phyloP scores from a whole-genome alignment of 2,113 vertebrate genomes.

The Poeciliopsis retropinna region DNA sequence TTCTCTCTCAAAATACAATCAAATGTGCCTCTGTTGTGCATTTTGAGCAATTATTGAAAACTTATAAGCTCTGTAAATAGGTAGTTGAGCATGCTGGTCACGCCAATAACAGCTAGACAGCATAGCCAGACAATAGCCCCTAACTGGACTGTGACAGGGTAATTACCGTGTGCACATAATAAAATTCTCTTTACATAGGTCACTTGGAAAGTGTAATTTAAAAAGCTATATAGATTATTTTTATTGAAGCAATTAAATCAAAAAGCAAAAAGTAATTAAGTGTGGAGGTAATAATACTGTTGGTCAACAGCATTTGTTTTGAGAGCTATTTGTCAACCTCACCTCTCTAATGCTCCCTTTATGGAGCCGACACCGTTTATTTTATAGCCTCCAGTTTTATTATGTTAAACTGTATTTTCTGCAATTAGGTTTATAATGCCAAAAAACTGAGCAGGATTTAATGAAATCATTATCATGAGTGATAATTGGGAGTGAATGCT shows the following conservation, averaged over 20 bases:
- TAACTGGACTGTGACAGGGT: slow-evolving; percentile 97
- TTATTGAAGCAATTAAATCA: slow-evolving; percentile 99
- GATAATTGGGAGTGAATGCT: slow-evolving; percentile 80
- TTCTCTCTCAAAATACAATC: slow-evolving; percentile 87
- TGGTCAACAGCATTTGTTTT: slow-evolving; percentile 97
- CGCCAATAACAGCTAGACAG: slow-evolving; percentile 87
- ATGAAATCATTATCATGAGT: slow-evolving; percentile 79
- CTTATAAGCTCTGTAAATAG: slow-evolving; percentile 87
- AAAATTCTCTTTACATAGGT: slow-evolving; percentile 97
- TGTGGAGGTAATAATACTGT: slow-evolving; percentile 95
- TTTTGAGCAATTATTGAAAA: slow-evolving; percentile 81
- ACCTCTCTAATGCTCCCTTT: slow-evolving; percentile 82
- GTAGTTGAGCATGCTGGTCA: slow-evolving; percentile 89
- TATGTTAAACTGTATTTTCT: slow-evolving; percentile 87
- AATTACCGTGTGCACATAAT: slow-evolving; percentile 97
- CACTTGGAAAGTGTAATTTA: slow-evolving; percentile 98
- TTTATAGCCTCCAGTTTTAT: slow-evolving; percentile 89
- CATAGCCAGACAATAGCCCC: slow-evolving; percentile 92
- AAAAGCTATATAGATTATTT: slow-evolving; percentile 98
- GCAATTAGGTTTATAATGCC: slow-evolving; percentile 98
- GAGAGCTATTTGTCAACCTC: slow-evolving; percentile 84
- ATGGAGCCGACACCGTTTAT: slow-evolving; percentile 72
- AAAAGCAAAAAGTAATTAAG: slow-evolving; percentile 96
- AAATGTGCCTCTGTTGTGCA: slow-evolving; percentile 76
- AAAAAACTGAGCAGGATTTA: slow-evolving; percentile 90